These are phyloP conservation scores for Urocolius indicus DNA, from an alignment of 2,113 vertebrate genomes.

Conservation along the genomic window DNA sequence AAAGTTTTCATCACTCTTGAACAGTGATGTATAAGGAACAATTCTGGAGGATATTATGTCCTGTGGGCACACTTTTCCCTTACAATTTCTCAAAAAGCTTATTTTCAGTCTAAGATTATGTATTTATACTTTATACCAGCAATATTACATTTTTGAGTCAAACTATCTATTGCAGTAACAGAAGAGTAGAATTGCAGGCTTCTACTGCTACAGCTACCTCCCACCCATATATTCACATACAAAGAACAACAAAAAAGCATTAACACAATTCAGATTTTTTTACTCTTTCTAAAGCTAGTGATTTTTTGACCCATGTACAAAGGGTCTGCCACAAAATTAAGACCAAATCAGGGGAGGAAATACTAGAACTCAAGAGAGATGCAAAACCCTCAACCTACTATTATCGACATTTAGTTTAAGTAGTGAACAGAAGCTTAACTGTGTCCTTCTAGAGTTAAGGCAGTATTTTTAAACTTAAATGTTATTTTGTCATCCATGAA, in stretches of 20 bases:
- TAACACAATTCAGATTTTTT: background rate
- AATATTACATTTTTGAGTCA: slow-evolving; percentile 1
- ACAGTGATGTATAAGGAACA: slow-evolving; percentile 21
- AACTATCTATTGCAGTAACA: background rate
- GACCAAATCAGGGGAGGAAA: background rate
- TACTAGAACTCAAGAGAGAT: background rate
- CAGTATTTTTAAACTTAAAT: background rate
- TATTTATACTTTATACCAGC: background rate
- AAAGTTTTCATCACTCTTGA: slow-evolving; percentile 25
- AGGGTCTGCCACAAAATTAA: background rate
- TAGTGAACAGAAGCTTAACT: background rate
- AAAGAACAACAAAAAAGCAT: background rate
- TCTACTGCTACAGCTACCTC: background rate
- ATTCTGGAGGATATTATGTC: slow-evolving; percentile 16
- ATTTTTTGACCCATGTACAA: background rate
- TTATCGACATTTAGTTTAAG: background rate
- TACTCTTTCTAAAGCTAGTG: background rate
- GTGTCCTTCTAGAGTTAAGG: background rate
- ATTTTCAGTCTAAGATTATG: slow-evolving; percentile 25
- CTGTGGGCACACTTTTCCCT: slow-evolving; percentile 13
- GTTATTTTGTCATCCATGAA: background rate
- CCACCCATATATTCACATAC: background rate
- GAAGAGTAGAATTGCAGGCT: background rate
- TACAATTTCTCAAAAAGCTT: background rate
- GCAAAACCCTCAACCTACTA: background rate